Percentiles rank a stretch among this genome's conserved stretches.
These are phyloP conservation scores for Haliclona indistincta DNA, from an alignment of 37 sponge, comb jelly and placozoan species.

Conservation along the genomic window DNA sequence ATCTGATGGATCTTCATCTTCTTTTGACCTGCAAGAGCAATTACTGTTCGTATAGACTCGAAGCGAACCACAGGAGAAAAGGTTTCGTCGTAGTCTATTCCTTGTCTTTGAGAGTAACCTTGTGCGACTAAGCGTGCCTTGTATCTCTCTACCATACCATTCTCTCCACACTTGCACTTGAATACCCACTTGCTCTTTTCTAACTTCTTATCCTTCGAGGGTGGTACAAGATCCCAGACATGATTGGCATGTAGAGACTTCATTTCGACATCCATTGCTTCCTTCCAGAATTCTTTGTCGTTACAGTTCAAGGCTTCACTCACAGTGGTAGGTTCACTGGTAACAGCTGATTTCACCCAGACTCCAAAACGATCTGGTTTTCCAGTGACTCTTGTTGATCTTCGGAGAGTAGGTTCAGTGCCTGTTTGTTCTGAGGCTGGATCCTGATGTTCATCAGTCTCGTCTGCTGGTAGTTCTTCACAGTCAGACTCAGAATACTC, in stretches of 20 bases:
- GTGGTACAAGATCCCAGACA: slow-evolving; percentile 13
- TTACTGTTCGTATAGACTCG: too few species aligned
- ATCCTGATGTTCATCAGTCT: neutral
- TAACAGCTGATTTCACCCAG: neutral
- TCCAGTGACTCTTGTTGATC: slow-evolving; percentile 9
- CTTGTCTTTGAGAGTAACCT: too few species aligned
- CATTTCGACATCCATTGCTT: slow-evolving; percentile 14
- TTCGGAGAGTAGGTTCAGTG: neutral
- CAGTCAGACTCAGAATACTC: neutral
- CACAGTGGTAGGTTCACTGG: slow-evolving; percentile 13
- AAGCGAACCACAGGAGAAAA: too few species aligned
- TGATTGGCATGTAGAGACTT: slow-evolving; percentile 3
- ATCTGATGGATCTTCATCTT: too few species aligned
- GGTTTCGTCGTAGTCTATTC: too few species aligned
- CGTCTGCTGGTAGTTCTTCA: slow-evolving; percentile 14
- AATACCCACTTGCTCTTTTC: slow-evolving; percentile 14
- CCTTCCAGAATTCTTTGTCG: slow-evolving; percentile 17
- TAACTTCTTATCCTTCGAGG: neutral
- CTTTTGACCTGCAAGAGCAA: too few species aligned
- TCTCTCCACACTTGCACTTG: slow-evolving; percentile 2
- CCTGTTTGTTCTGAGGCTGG: neutral
- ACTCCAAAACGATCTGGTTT: slow-evolving; percentile 23
- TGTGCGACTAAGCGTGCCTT: too few species aligned
- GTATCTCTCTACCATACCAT: too few species aligned
- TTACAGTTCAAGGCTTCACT: slow-evolving; percentile 8